These are phyloP conservation scores for Meta bourneti DNA, from an alignment of 2,888 invertebrate species.

Conservation along the genomic window DNA sequence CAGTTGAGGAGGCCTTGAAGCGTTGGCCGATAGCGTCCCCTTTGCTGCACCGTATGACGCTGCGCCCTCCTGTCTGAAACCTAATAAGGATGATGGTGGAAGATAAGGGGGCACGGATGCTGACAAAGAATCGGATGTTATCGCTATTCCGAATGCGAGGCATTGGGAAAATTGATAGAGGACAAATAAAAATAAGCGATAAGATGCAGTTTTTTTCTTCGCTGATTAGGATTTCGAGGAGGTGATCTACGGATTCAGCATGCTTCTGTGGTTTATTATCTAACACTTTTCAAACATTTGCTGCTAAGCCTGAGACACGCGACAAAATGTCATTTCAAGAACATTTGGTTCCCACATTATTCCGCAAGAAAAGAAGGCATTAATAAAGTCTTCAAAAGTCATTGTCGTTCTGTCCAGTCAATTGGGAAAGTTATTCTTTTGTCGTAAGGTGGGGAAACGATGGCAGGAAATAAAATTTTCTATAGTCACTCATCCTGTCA, in stretches of 20 bases:
- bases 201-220: background rate
- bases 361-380: too few species aligned
- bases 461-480: too few species aligned
- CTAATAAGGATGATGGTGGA: slow-evolving; percentile 52
- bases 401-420: too few species aligned
- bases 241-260: background rate
- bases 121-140: slow-evolving; percentile 35
- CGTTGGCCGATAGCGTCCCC: slow-evolving; percentile 53
- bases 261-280: slow-evolving; percentile 1
- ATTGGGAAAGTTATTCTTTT: too few species aligned
- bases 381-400: too few species aligned
- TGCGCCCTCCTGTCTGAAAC: slow-evolving; percentile 11
- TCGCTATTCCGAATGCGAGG: slow-evolving; percentile 6
- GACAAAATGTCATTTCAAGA: background rate
- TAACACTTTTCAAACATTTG: background rate
- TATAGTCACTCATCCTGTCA: too few species aligned
- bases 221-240: background rate
- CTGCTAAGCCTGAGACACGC: slow-evolving; percentile 7
- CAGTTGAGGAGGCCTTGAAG: slow-evolving; percentile 41
- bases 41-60: slow-evolving; percentile 31
- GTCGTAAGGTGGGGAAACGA: too few species aligned
- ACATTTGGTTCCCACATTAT: background rate
- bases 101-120: slow-evolving; percentile 37
- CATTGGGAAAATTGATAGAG: slow-evolving; percentile 26
- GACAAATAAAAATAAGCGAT: slow-evolving; percentile 22